Evolutionary conservation across 2,888 invertebrate species (phyloP), one percentile per base, ranked within the genome.

Genomic region (Galerucella nymphaeae): DNA sequence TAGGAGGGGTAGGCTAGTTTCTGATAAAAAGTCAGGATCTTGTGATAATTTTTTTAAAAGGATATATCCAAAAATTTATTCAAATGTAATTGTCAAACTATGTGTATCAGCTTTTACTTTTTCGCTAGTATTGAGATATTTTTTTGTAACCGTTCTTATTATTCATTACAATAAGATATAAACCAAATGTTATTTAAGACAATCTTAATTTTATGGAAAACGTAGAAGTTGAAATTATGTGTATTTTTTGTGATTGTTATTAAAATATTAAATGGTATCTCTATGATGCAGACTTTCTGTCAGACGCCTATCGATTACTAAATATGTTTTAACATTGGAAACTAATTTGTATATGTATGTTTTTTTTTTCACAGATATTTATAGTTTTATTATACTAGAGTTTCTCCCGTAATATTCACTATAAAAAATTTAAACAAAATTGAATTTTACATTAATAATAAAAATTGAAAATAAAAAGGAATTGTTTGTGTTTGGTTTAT

Each of bases 351-450:
- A 69, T 62, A 9, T 55, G 55, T 69, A 55, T 62, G 23, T 41
- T 14, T 53, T 69, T 69, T 61, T 69, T 62, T 38, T 69, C 69
- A 63, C 38, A 20, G 53, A 63, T 41, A 70, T 70, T 63, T 63
- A 70, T 70, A 63, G 42, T 63, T 61, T 70, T 70, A 70, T 63
- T 70, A 55, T 70, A 70, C 30, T 70, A 16, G 57, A 63, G 63
- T 63, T 55, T 63, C 69, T 69, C 62, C 69, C 69, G 57, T 38
- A 41, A 69, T 57, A 62, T 62, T 62, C 38, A 42, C 14, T 14
- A 70, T 55, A 55, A 11, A 42, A 69, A 70, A 63, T 18, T 18
- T 1, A 18, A 16, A 18, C 53, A 6, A n/a, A 50, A 50, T 50
- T n/a, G 20, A 53, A 69, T 63, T 70, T 70, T 70, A 70, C 55